Evolutionary conservation across 2,797 vertebrate species (phyloP).

Genomic region (Gobio occitaniae): DNA sequence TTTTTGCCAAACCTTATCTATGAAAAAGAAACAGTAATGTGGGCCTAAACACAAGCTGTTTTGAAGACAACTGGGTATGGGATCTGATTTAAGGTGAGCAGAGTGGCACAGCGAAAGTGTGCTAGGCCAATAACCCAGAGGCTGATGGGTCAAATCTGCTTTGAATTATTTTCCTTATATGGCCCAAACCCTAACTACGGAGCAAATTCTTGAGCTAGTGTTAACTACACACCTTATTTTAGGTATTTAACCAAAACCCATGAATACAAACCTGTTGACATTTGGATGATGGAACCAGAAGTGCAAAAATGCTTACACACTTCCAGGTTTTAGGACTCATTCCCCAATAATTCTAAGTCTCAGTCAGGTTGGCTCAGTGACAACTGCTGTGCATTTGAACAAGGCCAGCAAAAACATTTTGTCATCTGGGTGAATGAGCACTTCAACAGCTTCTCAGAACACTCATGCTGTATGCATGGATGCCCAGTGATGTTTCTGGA

Average conservation of each 20-base stretch:
- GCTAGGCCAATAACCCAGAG: slow-evolving; percentile 80
- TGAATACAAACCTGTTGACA: background rate
- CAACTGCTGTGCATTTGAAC: background rate
- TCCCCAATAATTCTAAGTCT: background rate
- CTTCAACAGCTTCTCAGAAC: background rate
- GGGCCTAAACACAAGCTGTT: background rate
- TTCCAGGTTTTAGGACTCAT: no score
- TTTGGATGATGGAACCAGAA: background rate
- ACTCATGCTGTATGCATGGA: background rate
- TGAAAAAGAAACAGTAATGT: background rate
- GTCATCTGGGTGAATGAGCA: background rate
- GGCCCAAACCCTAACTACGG: background rate
- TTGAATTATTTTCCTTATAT: slow-evolving; percentile 20
- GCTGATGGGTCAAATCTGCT: slow-evolving; percentile 79
- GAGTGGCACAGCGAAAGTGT: slow-evolving; percentile 81
- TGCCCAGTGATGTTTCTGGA: no score
- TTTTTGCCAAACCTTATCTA: background rate
- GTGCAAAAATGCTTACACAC: no score
- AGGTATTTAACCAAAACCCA: background rate
- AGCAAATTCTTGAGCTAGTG: background rate
- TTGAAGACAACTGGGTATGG: background rate
- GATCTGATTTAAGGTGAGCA: slow-evolving; percentile 58
- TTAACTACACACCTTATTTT: no score
- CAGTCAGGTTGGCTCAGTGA: background rate
- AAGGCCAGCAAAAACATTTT: background rate